Base-by-base conservation (phyloP, 2,113 vertebrate genomes). In the Leiothrix lutea region DNA sequence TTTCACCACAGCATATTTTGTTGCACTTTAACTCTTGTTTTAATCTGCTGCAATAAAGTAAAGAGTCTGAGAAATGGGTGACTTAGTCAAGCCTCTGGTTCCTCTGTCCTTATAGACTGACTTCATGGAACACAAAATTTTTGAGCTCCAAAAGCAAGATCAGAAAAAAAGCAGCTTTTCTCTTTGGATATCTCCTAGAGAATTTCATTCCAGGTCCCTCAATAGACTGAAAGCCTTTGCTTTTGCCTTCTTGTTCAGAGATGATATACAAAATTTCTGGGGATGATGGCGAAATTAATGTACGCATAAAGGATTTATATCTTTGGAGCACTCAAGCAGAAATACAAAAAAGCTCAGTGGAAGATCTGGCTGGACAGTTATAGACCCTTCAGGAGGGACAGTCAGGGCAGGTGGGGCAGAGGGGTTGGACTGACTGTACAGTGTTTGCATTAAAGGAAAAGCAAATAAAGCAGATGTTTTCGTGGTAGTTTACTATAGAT, bases 321-420 rank as follows among this genome's bases (percentile, higher is more conserved):
- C 40, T 56, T 64, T 28, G 29, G 40, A 47, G 9, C n/a, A 56
- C 9, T 47, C 14, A 24, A 28, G 9, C 14, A 40, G 50, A 84
- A 73, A 38, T n/a, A 23, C 12, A 12, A 47, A 56, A 84, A 47
- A 56, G 6, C 12, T 84, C 6, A 29, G 0, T 47, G 23, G 23
- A 23, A 56, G 9, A 40, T 47, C 28, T 64, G n/a, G 11, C 38
- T 38, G 58, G 40, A n/a, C 17, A 53, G 8, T 33, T 47, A 31
- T 3, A 75, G 44, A 58, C 7, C 2, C 35, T 75, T 50, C 53
- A 58, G 31, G 25, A 51, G 44, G 29, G 8, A 66, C 31, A 35
- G 61, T 21, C 21, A 42, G n/a, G 6, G 12, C 28, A 35, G 31
- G 21, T 0, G 1, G 3, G 23, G 13, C 13, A 6, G 51, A 44